A percentile compares a stretch with the other conserved stretches of the same genome.
These are phyloP conservation scores for Brevipalpus yothersi DNA, from an alignment of 1,140 invertebrate genomes.

Conservation along the genomic window DNA sequence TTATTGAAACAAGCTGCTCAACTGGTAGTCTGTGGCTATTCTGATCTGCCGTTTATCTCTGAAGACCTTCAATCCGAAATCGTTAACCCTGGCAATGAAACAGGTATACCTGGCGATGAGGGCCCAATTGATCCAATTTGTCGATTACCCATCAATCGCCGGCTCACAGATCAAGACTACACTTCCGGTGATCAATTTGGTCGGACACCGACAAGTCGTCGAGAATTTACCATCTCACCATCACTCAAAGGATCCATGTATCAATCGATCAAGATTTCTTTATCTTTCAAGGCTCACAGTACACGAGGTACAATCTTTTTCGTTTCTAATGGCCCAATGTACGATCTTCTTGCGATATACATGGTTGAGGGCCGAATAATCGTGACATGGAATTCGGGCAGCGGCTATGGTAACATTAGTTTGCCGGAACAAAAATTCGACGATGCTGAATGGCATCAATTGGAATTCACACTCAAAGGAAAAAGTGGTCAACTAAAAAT, in stretches of 20 bases:
- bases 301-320: conserved; percentile 65
- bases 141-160: background rate
- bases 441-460: conserved; percentile 64
- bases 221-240: conserved; percentile 37
- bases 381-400: conserved; percentile 45
- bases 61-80: background rate
- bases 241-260: conserved; percentile 28
- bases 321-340: conserved; percentile 33
- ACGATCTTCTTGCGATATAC: conserved; percentile 53
- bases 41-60: conserved; percentile 2
- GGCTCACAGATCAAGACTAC: conserved; percentile 4
- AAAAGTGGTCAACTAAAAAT: conserved; percentile 18
- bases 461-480: conserved; percentile 27
- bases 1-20: conserved; percentile 33
- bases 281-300: conserved; percentile 53
- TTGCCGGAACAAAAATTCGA: conserved; percentile 31
- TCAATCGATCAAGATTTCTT: conserved; percentile 16
- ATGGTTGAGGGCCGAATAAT: conserved; percentile 45
- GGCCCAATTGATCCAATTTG: background rate
- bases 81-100: background rate
- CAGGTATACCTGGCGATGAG: background rate
- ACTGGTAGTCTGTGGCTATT: conserved; percentile 35
- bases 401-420: conserved; percentile 19
- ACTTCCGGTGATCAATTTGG: conserved; percentile 9
- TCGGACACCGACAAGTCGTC: conserved; percentile 18